Conservation (phyloP, 2,888 invertebrate species). For the Ectemnius cavifrons region DNA sequence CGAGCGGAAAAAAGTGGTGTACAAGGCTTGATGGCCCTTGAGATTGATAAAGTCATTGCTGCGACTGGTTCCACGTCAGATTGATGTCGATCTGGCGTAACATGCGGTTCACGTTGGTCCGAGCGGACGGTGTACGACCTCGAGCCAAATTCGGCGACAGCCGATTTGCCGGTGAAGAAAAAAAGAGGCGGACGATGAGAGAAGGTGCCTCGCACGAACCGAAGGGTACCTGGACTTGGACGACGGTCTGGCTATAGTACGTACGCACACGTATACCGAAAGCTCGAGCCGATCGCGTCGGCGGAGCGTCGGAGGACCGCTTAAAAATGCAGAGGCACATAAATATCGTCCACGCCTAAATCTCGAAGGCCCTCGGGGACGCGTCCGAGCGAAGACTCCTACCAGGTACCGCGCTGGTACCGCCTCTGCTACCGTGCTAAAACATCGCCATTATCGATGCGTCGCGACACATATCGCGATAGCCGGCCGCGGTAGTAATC, state of each 20-base stretch:
- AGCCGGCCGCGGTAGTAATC: background rate
- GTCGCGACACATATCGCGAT: conserved; percentile 7
- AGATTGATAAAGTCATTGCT: conserved; percentile 52
- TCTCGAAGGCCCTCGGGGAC: background rate
- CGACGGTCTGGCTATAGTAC: too few relatives aligned
- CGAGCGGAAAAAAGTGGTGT: conserved; percentile 30
- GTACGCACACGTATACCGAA: background rate
- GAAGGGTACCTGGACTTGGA: too few relatives aligned
- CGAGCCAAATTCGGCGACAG: conserved; percentile 47
- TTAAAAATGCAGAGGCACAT: conserved; percentile 46
- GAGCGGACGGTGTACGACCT: conserved; percentile 20
- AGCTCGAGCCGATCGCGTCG: conserved; percentile 8
- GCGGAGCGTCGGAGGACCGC: conserved; percentile 1
- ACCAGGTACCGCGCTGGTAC: conserved; percentile 11
- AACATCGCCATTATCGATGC: conserved; percentile 7
- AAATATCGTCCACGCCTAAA: conserved; percentile 59
- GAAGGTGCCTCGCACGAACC: conserved; percentile 16
- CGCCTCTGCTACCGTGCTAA: conserved; percentile 7
- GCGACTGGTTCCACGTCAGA: conserved; percentile 46
- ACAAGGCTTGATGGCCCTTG: conserved; percentile 33
- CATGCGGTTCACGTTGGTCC: conserved; percentile 30
- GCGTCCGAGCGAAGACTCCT: background rate
- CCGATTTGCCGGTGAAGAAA: conserved; percentile 36
- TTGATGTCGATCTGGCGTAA: conserved; percentile 40
- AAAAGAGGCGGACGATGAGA: conserved; percentile 15